Base-by-base conservation (phyloP, 2,888 invertebrate genomes). In the Perizoma flavofasciatum region DNA sequence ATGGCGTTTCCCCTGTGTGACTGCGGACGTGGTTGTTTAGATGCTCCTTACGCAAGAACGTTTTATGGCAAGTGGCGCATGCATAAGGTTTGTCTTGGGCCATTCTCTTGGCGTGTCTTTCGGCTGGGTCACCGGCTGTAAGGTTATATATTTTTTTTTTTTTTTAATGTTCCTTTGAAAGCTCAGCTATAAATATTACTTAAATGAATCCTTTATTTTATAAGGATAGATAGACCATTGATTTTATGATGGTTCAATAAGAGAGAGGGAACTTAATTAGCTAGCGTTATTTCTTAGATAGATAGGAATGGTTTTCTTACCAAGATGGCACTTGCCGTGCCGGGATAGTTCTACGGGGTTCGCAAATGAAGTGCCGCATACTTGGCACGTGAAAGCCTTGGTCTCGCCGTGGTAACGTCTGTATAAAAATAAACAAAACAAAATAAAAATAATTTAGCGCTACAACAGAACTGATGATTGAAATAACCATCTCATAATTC, bases 1-100 rank as follows among this genome's bases (percentile, higher is more conserved):
- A 96, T 1, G 96, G 96, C 34, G 96, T 96, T 86, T 96, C 96
- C 52, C 96, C 96, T 51, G 96, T 96, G 82, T 95, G 97, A 86
- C 96, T 95, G 63, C 96, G 93, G 4, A 96, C 95, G 76, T 97
- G 97, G 85, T 96, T 97, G 86, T 96, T 96, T 67, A 97, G 93
- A 82, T 97, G 97, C 81, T 97, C 97, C 83, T 97, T 97, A 57
- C 97, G 93, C 8, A 96, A 96, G 86, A 97, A 97, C 34, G 96
- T 95, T 85, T 97, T 97, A 69, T 96, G 96, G 86, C 97, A 97
- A 75, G 96, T 95, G 22, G 96, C 95, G 88, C 97, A 97, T 63
- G 95, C 96, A 79, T 96, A 97, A 5, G 96, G 97, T 81, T 96
- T 97, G 83, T 97, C 97, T 61, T 96, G 96, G 4, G 96, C 94